Evolutionary conservation across 2,797 vertebrate genomes (phyloP), one percentile per base, ranked within the genome.

Genomic region (Danio albolineatus): DNA sequence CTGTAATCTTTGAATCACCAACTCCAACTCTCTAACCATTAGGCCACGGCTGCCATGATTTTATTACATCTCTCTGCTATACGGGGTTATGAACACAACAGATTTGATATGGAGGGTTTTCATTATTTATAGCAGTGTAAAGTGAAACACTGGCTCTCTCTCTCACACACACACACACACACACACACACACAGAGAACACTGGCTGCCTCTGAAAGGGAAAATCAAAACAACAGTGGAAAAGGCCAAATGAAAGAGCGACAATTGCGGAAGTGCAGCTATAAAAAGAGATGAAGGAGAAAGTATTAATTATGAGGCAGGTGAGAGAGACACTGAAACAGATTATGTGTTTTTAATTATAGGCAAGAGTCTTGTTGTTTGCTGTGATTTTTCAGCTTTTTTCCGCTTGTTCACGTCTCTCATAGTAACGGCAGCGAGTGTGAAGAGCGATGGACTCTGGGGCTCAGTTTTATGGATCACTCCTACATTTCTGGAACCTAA

Each of bases 401-500:
- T 6, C 39, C 3, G 41, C 56, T 62, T 75, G 28, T 51, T 75
- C 46, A 43, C 1, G 7, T 80, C 60, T 80, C 60, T 66, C 61
- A 73, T 72, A 80, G 78, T 72, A 80, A 61, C 36, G 46, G 46
- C 46, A 44, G 44, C 48, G 62, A 53, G 76, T 71, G 76, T 71
- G 76, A 71, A 78, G 46, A n/a, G 36, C 6, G 17, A 66, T 78
- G 76, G 76, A 71, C 76, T 71, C 65, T 70, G 46, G 36, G 56
- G 46, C 51, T 53, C 66, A 78, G 43, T 54, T 78, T 78, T 16
- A 38, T 61, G 38, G 76, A 78, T 78, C 66, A 71, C 76, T 43
- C 76, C 76, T 56, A 71, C 76, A 49, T 76, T 78, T 78, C 76
- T 78, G 76, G 66, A 78, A 54, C 66, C 46, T 54, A 36, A 62